These are phyloP conservation scores for Pseudochirops corinnae DNA, from an alignment of 2,797 vertebrate species.

Conservation along the genomic window DNA sequence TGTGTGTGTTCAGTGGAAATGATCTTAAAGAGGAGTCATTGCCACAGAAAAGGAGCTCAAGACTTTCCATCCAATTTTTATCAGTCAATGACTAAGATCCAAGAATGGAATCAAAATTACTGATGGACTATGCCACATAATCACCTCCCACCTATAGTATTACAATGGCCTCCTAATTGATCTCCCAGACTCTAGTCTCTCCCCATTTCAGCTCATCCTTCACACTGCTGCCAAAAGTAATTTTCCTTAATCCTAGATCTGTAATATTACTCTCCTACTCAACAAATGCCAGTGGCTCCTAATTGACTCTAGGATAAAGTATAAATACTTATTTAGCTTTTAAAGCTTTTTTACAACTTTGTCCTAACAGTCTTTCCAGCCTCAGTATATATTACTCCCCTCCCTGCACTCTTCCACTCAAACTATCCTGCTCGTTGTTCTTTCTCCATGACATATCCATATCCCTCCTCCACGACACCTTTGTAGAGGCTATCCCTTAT, in stretches of 20 bases:
- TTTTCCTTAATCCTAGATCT: slow-evolving; percentile 12
- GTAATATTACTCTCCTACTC: neutral
- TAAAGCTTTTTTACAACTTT: neutral
- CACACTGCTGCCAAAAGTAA: neutral
- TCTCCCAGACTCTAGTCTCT: slow-evolving; percentile 3
- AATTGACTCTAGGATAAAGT: slow-evolving; percentile 9
- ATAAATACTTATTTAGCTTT: neutral
- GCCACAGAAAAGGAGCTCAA: neutral
- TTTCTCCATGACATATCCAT: neutral
- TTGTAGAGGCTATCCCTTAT: neutral
- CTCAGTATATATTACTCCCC: neutral
- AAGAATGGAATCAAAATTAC: neutral
- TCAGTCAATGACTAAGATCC: neutral
- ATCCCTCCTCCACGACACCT: neutral
- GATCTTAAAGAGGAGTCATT: neutral
- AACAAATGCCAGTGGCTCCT: neutral
- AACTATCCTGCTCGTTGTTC: neutral
- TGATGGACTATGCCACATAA: neutral
- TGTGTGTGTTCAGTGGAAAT: neutral
- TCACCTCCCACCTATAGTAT: neutral
- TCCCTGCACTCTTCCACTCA: neutral
- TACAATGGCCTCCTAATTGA: neutral
- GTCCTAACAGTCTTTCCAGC: neutral
- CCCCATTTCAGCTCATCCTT: neutral
- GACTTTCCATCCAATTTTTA: neutral